phyloP scores from a whole-genome alignment of 2,797 vertebrate species.

The Centropyge bicolor region DNA sequence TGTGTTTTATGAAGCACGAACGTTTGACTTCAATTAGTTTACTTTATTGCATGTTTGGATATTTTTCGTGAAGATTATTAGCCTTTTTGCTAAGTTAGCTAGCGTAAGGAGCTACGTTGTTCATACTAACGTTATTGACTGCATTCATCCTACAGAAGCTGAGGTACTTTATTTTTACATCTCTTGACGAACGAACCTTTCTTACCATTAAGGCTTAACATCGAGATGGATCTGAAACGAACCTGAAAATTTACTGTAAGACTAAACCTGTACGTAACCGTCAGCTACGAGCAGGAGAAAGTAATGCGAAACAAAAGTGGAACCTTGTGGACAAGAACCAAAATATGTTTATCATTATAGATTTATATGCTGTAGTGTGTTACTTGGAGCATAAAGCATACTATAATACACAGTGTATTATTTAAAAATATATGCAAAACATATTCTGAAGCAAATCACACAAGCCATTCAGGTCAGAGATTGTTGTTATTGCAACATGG shows the following conservation, averaged over 20 bases:
- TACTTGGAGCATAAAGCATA: no score
- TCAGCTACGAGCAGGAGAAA: neutral
- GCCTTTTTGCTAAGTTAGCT: constrained; percentile 54
- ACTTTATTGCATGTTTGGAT: neutral
- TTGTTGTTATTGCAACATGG: neutral
- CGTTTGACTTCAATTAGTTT: accelerated
- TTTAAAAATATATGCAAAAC: neutral
- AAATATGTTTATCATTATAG: neutral
- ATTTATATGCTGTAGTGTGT: neutral
- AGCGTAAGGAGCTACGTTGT: constrained; percentile 37
- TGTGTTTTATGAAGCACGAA: neutral
- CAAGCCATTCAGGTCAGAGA: neutral
- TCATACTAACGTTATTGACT: neutral
- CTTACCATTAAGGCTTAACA: neutral
- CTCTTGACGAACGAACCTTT: accelerated
- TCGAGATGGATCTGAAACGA: neutral
- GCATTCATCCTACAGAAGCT: neutral
- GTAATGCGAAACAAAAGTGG: neutral
- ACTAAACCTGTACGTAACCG: neutral
- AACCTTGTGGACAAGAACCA: neutral
- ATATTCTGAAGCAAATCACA: neutral
- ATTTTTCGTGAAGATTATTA: neutral
- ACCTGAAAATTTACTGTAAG: accelerated
- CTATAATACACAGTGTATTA: no score
- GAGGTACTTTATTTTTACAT: neutral